phyloP scores from a whole-genome alignment of 2,797 vertebrate species.

The Pteronotus mesoamericanus region DNA sequence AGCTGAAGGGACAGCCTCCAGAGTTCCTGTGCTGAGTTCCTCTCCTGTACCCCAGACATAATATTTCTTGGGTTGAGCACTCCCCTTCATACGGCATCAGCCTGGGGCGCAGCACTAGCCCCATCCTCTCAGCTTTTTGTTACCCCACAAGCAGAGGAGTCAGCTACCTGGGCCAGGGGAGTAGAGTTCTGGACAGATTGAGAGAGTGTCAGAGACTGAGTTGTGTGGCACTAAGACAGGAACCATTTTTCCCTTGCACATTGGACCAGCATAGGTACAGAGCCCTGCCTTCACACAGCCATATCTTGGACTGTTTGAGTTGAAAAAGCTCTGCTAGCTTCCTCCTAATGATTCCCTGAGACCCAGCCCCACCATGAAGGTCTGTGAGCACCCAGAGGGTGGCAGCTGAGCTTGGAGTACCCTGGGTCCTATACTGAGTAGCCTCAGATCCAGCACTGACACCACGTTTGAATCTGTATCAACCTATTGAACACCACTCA shows the following conservation, averaged over 20 bases:
- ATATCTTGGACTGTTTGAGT: neutral
- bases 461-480: too few relatives aligned
- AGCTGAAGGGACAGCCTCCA: neutral
- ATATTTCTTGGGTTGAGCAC: neutral
- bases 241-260: neutral
- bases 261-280: neutral
- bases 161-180: neutral
- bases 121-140: neutral
- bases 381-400: neutral
- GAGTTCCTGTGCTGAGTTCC: neutral
- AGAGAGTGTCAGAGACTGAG: neutral
- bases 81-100: neutral
- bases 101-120: neutral
- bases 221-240: neutral
- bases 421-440: too few relatives aligned
- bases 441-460: too few relatives aligned
- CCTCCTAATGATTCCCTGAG: neutral
- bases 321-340: neutral
- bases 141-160: neutral
- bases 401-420: too few relatives aligned
- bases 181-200: neutral
- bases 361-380: neutral
- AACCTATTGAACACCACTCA: neutral
- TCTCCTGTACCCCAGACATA: neutral
- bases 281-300: neutral